These are phyloP conservation scores for Anguilla rostrata DNA, from an alignment of 2,113 vertebrate genomes.

Conservation along the genomic window DNA sequence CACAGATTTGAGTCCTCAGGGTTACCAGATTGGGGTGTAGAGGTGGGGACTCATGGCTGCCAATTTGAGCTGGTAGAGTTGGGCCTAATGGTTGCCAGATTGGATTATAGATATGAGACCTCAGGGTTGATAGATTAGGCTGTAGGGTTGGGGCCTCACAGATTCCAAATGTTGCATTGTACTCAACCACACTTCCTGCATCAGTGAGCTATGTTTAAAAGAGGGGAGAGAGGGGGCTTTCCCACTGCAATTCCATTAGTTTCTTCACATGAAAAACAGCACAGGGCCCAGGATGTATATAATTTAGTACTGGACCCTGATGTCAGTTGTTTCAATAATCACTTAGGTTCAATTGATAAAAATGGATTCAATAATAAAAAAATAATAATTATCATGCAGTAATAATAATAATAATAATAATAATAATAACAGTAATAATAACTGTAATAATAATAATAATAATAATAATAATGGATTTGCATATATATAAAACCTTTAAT, in stretches of 20 bases:
- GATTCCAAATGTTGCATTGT: slow-evolving; percentile 44
- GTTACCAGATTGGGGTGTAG: slow-evolving; percentile 36
- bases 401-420: not conserved
- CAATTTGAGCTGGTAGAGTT: not conserved
- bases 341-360: too few species aligned
- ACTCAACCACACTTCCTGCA: slow-evolving; percentile 9
- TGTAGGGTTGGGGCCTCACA: slow-evolving; percentile 51
- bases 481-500: too few species aligned
- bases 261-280: not conserved
- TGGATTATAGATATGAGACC: too few species aligned
- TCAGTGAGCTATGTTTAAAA: slow-evolving; percentile 9
- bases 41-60: slow-evolving; percentile 45
- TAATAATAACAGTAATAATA: not conserved
- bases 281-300: not conserved
- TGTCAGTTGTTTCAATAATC: too few species aligned
- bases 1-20: slow-evolving; percentile 53
- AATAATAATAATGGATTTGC: too few species aligned
- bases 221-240: slow-evolving; percentile 24
- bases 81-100: slow-evolving; percentile 39
- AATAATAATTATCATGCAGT: not conserved
- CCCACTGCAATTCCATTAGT: slow-evolving; percentile 29
- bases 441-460: not conserved
- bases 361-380: not conserved
- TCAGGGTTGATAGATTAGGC: not conserved
- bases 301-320: too few species aligned